A percentile compares a stretch with the other conserved stretches of the same genome.
These are phyloP conservation scores for Lanius collurio DNA, from an alignment of 2,113 vertebrate genomes.

Conservation along the genomic window DNA sequence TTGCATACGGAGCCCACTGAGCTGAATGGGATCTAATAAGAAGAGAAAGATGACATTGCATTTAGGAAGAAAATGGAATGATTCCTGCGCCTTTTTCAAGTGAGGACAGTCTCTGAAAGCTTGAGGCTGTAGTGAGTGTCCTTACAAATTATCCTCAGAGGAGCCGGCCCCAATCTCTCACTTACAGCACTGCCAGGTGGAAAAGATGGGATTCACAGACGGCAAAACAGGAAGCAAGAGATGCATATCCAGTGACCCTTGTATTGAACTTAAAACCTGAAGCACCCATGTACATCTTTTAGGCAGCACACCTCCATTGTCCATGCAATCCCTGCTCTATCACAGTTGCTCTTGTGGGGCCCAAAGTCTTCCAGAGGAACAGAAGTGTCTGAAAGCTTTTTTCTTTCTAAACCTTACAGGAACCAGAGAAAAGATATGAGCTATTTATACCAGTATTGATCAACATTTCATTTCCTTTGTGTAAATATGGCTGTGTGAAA, in stretches of 20 bases:
- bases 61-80: background rate
- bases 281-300: background rate
- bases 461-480: background rate
- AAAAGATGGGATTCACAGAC: background rate
- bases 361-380: background rate
- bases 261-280: background rate
- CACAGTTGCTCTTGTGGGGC: background rate
- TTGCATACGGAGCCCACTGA: background rate
- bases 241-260: background rate
- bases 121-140: background rate
- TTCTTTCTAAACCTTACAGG: background rate
- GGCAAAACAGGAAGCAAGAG: background rate
- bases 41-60: constrained; percentile 47
- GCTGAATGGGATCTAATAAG: constrained; percentile 42
- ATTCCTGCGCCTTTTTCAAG: background rate
- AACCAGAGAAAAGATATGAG: background rate
- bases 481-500: background rate
- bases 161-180: background rate
- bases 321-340: background rate
- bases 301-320: background rate
- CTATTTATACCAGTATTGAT: background rate
- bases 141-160: background rate
- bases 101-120: background rate
- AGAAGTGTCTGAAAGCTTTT: background rate
- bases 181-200: background rate